Evolutionary conservation across 1,140 invertebrate genomes (phyloP).

Genomic region (Mamestra configurata): DNA sequence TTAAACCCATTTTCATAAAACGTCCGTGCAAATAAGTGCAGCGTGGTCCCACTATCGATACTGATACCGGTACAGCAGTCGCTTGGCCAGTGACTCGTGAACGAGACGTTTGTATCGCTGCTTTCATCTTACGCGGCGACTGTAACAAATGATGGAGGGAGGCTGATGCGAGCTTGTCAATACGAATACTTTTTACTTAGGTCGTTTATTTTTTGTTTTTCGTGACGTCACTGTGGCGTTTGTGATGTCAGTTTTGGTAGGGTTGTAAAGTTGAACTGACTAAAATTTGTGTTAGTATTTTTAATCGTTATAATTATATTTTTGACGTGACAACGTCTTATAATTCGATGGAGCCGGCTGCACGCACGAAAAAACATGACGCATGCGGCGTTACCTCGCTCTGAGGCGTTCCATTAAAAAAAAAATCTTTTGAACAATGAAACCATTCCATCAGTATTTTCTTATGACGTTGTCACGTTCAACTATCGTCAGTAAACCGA

Average conservation of each 20-base stretch:
- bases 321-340: too few relatives aligned
- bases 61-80: not conserved
- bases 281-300: too few relatives aligned
- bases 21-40: slow-evolving; percentile 29
- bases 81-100: slow-evolving; percentile 77
- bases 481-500: too few relatives aligned
- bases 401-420: too few relatives aligned
- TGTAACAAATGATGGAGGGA: slow-evolving; percentile 80
- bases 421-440: too few relatives aligned
- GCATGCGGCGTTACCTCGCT: too few relatives aligned
- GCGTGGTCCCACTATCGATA: slow-evolving; percentile 36
- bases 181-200: slow-evolving; percentile 57
- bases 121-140: slow-evolving; percentile 83
- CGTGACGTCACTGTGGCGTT: slow-evolving; percentile 3
- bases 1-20: slow-evolving; percentile 7
- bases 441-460: too few relatives aligned
- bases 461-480: too few relatives aligned
- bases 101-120: slow-evolving; percentile 74
- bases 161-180: slow-evolving; percentile 15
- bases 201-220: slow-evolving; percentile 48
- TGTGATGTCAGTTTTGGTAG: not conserved
- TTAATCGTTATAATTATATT: too few relatives aligned
- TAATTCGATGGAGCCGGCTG: too few relatives aligned
- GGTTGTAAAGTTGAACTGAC: not conserved
- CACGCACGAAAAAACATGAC: too few relatives aligned